Percentiles rank a stretch among this genome's conserved stretches.
phyloP scores from a whole-genome alignment of 2,797 vertebrate genomes.

The Chromobotia macracanthus region DNA sequence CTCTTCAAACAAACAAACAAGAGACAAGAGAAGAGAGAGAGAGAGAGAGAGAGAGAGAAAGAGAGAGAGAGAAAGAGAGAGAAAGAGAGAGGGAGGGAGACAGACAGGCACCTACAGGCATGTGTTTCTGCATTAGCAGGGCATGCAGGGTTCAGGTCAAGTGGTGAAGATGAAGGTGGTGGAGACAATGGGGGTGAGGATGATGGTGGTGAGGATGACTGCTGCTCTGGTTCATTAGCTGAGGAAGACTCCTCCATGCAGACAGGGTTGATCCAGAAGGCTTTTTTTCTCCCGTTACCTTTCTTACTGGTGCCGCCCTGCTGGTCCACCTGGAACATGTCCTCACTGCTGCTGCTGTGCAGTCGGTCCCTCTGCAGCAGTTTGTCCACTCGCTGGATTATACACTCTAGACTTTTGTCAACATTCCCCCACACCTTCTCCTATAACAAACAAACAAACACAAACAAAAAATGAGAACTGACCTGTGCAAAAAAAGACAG shows the following conservation, averaged over 20 bases:
- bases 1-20: background rate
- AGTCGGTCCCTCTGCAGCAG: slow-evolving; percentile 92
- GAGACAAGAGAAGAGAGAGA: background rate
- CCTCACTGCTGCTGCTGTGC: slow-evolving; percentile 79
- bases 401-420: slow-evolving; percentile 97
- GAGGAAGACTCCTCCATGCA: slow-evolving; percentile 70
- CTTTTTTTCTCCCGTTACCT: slow-evolving; percentile 86
- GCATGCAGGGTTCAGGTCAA: slow-evolving; percentile 79
- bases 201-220: slow-evolving; percentile 67
- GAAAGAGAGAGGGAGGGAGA: slow-evolving; percentile 11
- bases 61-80: background rate
- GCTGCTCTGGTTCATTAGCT: slow-evolving; percentile 55
- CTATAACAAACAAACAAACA: slow-evolving; percentile 66
- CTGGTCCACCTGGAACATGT: slow-evolving; percentile 78
- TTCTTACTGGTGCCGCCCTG: slow-evolving; percentile 83
- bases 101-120: slow-evolving; percentile 66
- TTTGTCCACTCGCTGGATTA: slow-evolving; percentile 95
- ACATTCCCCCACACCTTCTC: slow-evolving; percentile 98
- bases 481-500: too few relatives aligned
- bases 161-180: slow-evolving; percentile 71
- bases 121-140: slow-evolving; percentile 76
- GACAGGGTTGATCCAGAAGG: slow-evolving; percentile 94
- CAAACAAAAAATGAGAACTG: background rate
- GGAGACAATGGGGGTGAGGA: slow-evolving; percentile 39
- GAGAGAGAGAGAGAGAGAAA: slow-evolving; percentile 11